A percentile compares a stretch with the other conserved stretches of the same genome.
These are phyloP conservation scores for Pantherophis guttatus DNA, from an alignment of 2,113 vertebrate species.

Conservation along the genomic window DNA sequence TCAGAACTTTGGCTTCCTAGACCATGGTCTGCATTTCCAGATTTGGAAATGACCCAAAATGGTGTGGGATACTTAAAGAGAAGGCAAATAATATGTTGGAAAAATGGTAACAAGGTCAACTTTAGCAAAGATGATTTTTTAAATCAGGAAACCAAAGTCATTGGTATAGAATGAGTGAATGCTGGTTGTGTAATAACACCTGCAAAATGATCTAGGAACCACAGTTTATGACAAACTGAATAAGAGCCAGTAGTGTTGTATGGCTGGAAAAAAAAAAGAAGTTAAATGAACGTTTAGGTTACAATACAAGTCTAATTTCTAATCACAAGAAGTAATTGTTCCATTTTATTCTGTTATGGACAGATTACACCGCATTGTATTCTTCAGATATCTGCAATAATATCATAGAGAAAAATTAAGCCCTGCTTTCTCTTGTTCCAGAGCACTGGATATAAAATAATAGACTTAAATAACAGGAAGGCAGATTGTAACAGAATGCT, in stretches of 20 bases:
- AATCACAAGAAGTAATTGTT: background rate
- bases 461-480: background rate
- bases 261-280: background rate
- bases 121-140: background rate
- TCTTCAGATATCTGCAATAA: background rate
- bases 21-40: no score
- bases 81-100: background rate
- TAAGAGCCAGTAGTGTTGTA: background rate
- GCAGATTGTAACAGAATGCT: background rate
- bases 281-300: background rate
- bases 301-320: background rate
- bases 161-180: background rate
- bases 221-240: background rate
- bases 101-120: background rate
- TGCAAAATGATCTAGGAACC: background rate
- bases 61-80: background rate
- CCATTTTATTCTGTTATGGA: background rate
- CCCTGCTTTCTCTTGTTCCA: background rate
- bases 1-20: no score
- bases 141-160: background rate
- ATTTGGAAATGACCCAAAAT: background rate
- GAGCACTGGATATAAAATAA: background rate
- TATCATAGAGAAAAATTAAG: background rate
- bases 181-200: background rate
- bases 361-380: background rate